Conservation (phyloP, 2,113 vertebrate species). For the Gobius niger region DNA sequence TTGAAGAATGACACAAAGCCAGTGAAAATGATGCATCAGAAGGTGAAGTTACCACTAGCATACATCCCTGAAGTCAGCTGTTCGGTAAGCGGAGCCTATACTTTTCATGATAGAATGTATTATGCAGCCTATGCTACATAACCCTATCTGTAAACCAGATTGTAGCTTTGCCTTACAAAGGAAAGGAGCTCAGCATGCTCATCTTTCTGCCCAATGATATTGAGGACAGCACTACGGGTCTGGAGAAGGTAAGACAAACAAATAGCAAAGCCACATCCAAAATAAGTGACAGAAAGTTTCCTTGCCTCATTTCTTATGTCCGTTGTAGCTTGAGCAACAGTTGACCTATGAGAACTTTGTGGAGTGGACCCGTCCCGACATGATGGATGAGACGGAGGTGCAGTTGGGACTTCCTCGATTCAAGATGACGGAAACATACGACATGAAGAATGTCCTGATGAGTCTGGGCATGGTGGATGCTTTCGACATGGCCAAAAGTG, state of each 20-base stretch:
- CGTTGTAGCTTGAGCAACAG: conserved; percentile 76
- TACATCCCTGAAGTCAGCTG: conserved; percentile 76
- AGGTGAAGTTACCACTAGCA: conserved; percentile 81
- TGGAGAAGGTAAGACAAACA: conserved; percentile 82
- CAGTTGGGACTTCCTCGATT: conserved; percentile 79
- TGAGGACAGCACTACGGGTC: conserved; percentile 82
- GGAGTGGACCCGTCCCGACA: conserved; percentile 77
- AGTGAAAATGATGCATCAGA: conserved; percentile 89
- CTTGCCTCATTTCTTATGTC: not conserved
- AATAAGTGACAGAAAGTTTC: too few species aligned
- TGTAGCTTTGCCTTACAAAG: conserved; percentile 89
- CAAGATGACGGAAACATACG: conserved; percentile 81
- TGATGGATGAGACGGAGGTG: conserved; percentile 73
- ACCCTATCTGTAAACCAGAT: conserved; percentile 55
- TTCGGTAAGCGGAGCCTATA: conserved; percentile 50
- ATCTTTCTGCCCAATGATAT: conserved; percentile 85
- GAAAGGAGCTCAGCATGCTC: conserved; percentile 91
- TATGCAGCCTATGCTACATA: too few species aligned
- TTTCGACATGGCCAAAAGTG: conserved; percentile 63
- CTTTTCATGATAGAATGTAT: not conserved
- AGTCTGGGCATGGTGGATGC: conserved; percentile 83
- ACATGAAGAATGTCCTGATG: conserved; percentile 73
- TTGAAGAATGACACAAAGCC: conserved; percentile 83
- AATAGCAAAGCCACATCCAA: too few species aligned
- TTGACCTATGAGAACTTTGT: conserved; percentile 80